Evolutionary conservation across 2,888 invertebrate genomes (phyloP), one percentile per base, ranked within the genome.

Genomic region (Desoria tigrina): DNA sequence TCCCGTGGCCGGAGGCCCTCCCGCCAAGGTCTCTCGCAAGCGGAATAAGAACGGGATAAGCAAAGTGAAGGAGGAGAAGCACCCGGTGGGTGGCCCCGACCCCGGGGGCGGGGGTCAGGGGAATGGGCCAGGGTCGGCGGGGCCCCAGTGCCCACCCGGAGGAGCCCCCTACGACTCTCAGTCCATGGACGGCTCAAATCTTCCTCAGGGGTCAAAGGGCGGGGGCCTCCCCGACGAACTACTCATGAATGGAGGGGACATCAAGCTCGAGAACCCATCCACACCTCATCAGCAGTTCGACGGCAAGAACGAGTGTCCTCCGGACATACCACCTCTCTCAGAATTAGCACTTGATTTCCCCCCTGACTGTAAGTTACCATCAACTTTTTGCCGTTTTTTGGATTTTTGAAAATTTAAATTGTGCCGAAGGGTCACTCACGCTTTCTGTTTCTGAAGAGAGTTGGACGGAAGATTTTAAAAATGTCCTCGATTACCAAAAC

Each of bases 241-340:
- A 32, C 69, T 76, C 71, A 73, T 76, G 73, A 76, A 76, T 62
- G 76, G 76, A 60, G 69, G 71, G 62, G 76, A 76, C 69, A 75
- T 76, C 45, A 75, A 76, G 51, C 49, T 74, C 24, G 76, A 76
- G 55, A 74, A 75, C 55, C 75, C 76, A 42, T 73, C 74, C 49
- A 76, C 76, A n/a, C 76, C 75, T 21, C 57, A 57, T 28, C 70
- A 69, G 45, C 70, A 73, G 21, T 66, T 74, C 21, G 76, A 76
- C 62, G 65, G 61, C 9, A 75, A 76, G 64, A 59, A 59, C 45
- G 76, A 76, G 54, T 75, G 75, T 63, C 71, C 74, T 23, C 73
- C 74, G 11, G 76, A 76, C 59, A 76, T 76, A 51, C 73, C 73
- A 4, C 73, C 75, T 23, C 69, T 74, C 32, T 66, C 73, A 45